These are phyloP conservation scores for Arothron firmamentum DNA, from an alignment of 2,113 vertebrate genomes.

Conservation along the genomic window DNA sequence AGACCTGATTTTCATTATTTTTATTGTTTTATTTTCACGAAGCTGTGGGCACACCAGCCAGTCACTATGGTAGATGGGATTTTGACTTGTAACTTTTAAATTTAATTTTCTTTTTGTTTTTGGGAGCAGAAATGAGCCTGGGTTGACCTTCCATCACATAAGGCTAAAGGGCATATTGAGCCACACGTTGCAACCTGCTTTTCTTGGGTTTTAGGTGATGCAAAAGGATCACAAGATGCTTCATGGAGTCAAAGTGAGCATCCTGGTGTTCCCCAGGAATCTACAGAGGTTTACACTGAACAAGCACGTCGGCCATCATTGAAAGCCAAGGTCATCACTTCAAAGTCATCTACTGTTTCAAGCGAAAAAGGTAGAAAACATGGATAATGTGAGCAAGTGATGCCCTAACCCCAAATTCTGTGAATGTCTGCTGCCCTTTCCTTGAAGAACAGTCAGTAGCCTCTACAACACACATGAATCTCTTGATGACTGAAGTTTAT, in stretches of 20 bases:
- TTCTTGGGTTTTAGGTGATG: background rate
- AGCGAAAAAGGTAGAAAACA: constrained; percentile 21
- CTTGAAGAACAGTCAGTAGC: no score
- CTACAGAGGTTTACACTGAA: background rate
- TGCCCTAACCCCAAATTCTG: no score
- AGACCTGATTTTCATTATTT: no score
- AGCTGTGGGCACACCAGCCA: background rate
- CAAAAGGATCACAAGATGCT: background rate
- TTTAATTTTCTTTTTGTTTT: background rate
- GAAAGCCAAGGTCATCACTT: background rate
- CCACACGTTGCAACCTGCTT: background rate
- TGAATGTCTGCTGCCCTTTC: no score
- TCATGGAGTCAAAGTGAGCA: background rate
- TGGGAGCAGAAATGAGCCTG: constrained; percentile 7
- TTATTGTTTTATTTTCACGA: no score
- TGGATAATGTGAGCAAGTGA: no score
- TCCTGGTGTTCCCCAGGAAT: background rate
- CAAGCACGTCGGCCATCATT: background rate
- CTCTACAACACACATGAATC: no score
- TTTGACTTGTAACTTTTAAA: no score
- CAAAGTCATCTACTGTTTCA: background rate
- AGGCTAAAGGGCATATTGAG: background rate
- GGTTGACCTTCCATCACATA: accelerated
- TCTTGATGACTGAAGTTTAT: no score
- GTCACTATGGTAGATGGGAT: no score